These are phyloP conservation scores for Heterotis niloticus DNA, from an alignment of 2,113 vertebrate genomes.

Conservation along the genomic window DNA sequence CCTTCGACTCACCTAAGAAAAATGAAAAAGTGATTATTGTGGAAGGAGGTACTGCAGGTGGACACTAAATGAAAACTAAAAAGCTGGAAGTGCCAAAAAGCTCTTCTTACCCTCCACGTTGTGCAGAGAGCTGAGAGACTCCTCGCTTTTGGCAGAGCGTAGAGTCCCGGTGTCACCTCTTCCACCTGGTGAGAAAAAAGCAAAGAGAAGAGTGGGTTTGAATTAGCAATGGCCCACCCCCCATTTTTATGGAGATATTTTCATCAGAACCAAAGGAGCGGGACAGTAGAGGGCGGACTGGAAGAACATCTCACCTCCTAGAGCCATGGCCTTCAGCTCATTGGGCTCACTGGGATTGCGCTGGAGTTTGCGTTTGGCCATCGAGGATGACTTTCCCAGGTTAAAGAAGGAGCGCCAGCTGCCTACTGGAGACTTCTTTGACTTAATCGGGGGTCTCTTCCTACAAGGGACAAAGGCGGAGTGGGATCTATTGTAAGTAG, in stretches of 20 bases:
- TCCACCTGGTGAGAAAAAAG: conserved; percentile 64
- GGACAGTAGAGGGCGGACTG: not conserved
- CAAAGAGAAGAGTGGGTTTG: not conserved
- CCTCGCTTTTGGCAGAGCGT: conserved; percentile 93
- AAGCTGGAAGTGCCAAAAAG: not conserved
- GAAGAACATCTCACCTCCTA: conserved; percentile 70
- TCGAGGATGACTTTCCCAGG: conserved; percentile 84
- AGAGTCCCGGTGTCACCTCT: conserved; percentile 86
- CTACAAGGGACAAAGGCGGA: conserved; percentile 42
- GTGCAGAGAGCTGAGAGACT: conserved; percentile 93
- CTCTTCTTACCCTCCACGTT: conserved; percentile 83
- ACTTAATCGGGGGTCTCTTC: conserved; percentile 86
- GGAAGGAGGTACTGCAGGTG: not conserved
- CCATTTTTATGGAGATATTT: not conserved
- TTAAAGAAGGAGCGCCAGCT: conserved; percentile 98
- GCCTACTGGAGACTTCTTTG: conserved; percentile 92
- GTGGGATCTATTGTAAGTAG: not conserved
- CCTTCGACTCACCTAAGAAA: conserved; percentile 81
- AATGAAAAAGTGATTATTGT: not conserved
- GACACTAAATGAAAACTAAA: not conserved
- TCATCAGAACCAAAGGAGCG: not conserved
- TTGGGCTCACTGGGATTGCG: conserved; percentile 95
- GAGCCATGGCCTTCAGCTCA: conserved; percentile 87
- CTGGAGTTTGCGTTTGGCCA: conserved; percentile 89
- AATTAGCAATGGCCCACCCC: not conserved